Evolutionary conservation across 2,113 vertebrate genomes (phyloP).

Genomic region (Bostrychus sinensis): DNA sequence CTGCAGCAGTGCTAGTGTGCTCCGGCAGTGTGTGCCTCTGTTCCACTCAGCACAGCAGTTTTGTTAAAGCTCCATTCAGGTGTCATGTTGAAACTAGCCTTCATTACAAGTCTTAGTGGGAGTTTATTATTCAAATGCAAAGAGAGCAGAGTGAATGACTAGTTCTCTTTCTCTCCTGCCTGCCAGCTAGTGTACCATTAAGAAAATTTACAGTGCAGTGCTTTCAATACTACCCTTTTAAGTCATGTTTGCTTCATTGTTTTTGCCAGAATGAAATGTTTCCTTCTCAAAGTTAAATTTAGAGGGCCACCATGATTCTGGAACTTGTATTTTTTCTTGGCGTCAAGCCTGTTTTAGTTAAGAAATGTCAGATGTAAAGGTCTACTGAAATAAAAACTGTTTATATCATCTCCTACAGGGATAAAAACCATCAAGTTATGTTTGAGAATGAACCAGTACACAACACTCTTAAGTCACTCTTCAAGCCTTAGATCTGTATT

Average conservation of each 20-base stretch:
- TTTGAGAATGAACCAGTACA: too few species aligned
- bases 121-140: conserved; percentile 49
- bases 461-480: not conserved
- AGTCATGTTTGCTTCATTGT: conserved; percentile 82
- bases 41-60: conserved; percentile 34
- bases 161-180: conserved; percentile 31
- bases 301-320: conserved; percentile 57
- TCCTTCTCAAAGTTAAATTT: conserved; percentile 87
- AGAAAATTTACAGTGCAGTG: conserved; percentile 77
- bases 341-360: not conserved
- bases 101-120: conserved; percentile 36
- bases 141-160: conserved; percentile 19
- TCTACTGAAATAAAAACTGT: not conserved
- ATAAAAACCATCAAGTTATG: not conserved
- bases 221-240: conserved; percentile 77
- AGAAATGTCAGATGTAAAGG: not conserved
- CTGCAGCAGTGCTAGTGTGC: conserved; percentile 34
- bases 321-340: not conserved
- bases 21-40: conserved; percentile 22
- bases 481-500: not conserved
- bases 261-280: conserved; percentile 84
- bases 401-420: not conserved
- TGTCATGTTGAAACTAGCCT: conserved; percentile 58
- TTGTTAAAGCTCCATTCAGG: conserved; percentile 51
- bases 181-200: conserved; percentile 60